Evolutionary conservation across 2,797 vertebrate species (phyloP), one percentile per base, ranked within the genome.

Genomic region (Aulostomus chinensis): DNA sequence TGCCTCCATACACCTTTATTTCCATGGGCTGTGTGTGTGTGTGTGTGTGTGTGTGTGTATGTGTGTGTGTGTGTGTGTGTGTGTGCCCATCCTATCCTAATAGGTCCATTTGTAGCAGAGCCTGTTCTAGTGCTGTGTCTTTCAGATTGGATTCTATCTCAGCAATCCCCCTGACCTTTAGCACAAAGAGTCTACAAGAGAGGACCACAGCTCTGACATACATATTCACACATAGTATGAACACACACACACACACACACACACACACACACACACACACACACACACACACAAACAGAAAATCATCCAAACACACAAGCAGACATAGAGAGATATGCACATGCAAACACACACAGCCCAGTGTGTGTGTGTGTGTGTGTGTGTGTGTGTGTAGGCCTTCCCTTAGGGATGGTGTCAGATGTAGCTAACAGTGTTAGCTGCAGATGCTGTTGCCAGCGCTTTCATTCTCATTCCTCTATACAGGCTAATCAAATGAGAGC

Each of bases 91-190:
- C 29, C 64, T 61, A 64, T 81, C 80, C 80, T 87, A 89, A 89
- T 89, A 75, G 82, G 69, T 84, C 77, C 82, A 89, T 88, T 88
- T 89, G 85, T 81, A 81, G 61, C 64, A 72, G 60, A 72, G 45
- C 68, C 63, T 86, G 84, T 86, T 89, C 86, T 81, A 85, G 73
- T 75, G 78, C 71, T 4, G 67, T 86, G 86, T 89, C 82, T 81
- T 87, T 87, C 77, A 89, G 80, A 87, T 76, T 80, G 83, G 83
- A 89, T 86, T 81, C 76, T 84, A 89, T 86, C 80, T 68, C 76
- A 75, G 76, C 72, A 76, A 87, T 86, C 78, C 75, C 58, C 68
- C 83, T 89, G 86, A 89, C 88, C 86, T 91, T 89, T 89, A 68
- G 51, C 82, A 87, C 82, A 69, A 83, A 86, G 83, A 84, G 66